These are phyloP conservation scores for Zhuqinia jingwanae DNA, from an alignment of 2,888 invertebrate genomes.

Conservation along the genomic window DNA sequence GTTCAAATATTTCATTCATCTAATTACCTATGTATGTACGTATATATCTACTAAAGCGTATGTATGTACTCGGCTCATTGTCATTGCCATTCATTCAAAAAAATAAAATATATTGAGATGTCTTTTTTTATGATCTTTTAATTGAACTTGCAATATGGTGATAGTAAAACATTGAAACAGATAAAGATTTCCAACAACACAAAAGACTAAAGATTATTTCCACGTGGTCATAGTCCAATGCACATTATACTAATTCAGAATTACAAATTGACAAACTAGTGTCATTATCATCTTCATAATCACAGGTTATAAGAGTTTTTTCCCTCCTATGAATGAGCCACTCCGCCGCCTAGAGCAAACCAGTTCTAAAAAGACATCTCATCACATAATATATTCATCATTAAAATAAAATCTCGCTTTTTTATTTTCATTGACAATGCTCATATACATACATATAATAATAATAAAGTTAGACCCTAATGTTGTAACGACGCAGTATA, in stretches of 20 bases:
- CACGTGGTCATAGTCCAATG: conserved; percentile 28
- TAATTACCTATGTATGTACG: too few species aligned
- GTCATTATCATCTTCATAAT: conserved; percentile 45
- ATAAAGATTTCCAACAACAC: conserved; percentile 4
- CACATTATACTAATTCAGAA: conserved; percentile 47
- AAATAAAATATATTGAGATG: conserved; percentile 11
- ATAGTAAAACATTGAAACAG: not conserved
- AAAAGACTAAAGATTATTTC: not conserved
- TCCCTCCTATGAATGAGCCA: too few species aligned
- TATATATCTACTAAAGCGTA: too few species aligned
- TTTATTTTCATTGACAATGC: conserved; percentile 55
- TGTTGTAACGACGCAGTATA: conserved; percentile 57
- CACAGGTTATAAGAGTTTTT: conserved; percentile 12
- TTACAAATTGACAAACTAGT: conserved; percentile 46
- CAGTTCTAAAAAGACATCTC: conserved; percentile 47
- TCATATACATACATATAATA: too few species aligned
- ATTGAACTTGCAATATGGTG: not conserved
- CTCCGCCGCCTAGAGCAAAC: conserved; percentile 34
- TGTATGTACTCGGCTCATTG: too few species aligned
- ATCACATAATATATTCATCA: conserved; percentile 56
- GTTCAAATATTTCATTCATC: too few species aligned
- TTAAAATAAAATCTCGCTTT: conserved; percentile 63
- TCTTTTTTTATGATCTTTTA: conserved; percentile 25
- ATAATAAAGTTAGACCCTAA: conserved; percentile 50
- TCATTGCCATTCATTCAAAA: not conserved